These are phyloP conservation scores for Dynastes grantii DNA, from an alignment of 2,888 invertebrate species.

Conservation along the genomic window DNA sequence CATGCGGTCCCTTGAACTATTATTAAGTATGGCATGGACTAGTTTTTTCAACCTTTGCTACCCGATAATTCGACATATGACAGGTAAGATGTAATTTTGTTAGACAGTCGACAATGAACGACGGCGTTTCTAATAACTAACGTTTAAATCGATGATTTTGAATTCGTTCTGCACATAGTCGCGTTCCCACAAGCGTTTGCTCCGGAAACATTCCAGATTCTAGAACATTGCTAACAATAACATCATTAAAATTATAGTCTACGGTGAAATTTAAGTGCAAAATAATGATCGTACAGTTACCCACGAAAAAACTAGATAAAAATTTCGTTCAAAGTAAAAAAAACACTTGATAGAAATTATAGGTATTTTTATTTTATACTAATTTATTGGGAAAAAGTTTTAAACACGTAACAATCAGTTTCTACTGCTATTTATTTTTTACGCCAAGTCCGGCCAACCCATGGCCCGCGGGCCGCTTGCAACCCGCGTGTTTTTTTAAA, in stretches of 20 bases:
- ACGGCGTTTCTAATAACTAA: conserved; percentile 27
- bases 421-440: no score
- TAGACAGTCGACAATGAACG: conserved; percentile 16
- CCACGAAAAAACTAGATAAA: conserved; percentile 12
- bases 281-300: conserved; percentile 43
- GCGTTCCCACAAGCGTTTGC: conserved; percentile 48
- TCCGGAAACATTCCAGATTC: conserved; percentile 46
- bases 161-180: conserved; percentile 50
- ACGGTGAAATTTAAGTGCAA: conserved; percentile 41
- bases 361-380: no score
- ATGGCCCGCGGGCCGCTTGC: no score
- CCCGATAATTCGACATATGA: conserved; percentile 33
- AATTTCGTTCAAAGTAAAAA: no score
- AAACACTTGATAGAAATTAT: no score
- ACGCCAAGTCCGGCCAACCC: no score
- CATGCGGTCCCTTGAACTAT: not conserved
- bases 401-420: no score
- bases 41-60: not conserved
- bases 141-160: conserved; percentile 44
- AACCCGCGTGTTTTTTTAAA: no score
- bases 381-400: no score
- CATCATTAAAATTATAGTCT: conserved; percentile 30
- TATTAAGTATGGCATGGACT: not conserved
- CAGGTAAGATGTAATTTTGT: conserved; percentile 23
- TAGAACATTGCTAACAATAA: conserved; percentile 40